Evolutionary conservation across 2,888 invertebrate species (phyloP), one percentile per base, ranked within the genome.

Genomic region (Mimumesa dahlbomi): DNA sequence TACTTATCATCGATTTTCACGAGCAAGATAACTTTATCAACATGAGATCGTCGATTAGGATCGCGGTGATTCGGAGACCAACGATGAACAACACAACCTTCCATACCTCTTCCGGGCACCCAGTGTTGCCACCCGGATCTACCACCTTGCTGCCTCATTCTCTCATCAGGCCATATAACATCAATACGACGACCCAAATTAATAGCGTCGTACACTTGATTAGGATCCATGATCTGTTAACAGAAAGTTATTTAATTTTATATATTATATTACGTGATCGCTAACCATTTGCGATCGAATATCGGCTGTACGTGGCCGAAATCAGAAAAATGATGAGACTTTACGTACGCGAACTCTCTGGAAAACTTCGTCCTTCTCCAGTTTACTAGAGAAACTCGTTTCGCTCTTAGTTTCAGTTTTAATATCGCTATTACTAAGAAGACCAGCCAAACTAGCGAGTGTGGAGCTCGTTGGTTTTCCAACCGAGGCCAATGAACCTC

Each of bases 51-150:
- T 62, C 94, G 93, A 79, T 94, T 93, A 0, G 95, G 94, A 87
- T 98, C 97, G 54, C 95, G 93, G 90, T 98, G 98, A 90, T 95
- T 96, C 0, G 98, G 98, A 34, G 94, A 93, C 98, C 98, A 98
- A 77, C 95, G 94, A 90, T 98, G 98, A 7, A 98, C 97, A 56
- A 97, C 95, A 92, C 95, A 92, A 68, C 98, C 98, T 83, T 97
- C 97, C 97, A 98, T 97, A 7, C 98, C 98, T 11, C 94, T 93
- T 76, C 94, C 92, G 0, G 98, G 98, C 72, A 94, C 92, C 98
- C 98, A 98, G 81, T 94, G 93, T 75, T 94, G 93, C 98, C 98
- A 98, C 79, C 93, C 94, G 46, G 95, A 95, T 73, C 96, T 92
- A 0, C 98, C 98, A 0, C 98, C 98, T 75, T 94, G 92, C 69